Evolutionary conservation across 1,140 invertebrate genomes (phyloP), one percentile per base, ranked within the genome.

Genomic region (Papilio glaucus): DNA sequence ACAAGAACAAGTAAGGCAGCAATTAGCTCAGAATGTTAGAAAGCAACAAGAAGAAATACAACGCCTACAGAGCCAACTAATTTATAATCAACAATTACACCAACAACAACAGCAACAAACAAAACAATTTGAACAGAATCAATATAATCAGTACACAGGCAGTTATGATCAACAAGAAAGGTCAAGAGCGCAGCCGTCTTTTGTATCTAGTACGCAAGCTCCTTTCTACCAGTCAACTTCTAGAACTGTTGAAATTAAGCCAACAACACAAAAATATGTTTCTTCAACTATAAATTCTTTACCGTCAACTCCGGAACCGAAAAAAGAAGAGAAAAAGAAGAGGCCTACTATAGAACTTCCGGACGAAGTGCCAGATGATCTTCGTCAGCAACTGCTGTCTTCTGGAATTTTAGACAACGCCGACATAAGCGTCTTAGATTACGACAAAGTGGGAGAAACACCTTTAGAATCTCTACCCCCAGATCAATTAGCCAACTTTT

Each of bases 361-460:
- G 8, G 96, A 97, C 84, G 97, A 98, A 93, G 97, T 98, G 7
- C 97, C 97, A 1, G 97, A 97, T 70, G 97, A 98, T 85, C 94
- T 98, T 39, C 94, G 97, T 61, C 94, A 97, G 84, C 97, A 98
- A 82, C 91, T 98, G 0, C 83, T 98, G n/a, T 96, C 96, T 49
- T 97, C 97, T 0, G 97, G 97, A 42, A 97, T 98, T 75, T 92
- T 98, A 45, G 96, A 96, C 75, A 97, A 98, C 82, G 97, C 97
- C 26, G 96, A 98, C 80, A 97, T 98, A 70, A 97, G 97, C 75
- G 95, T 98, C 26, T 90, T 97, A 38, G 96, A 97, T 88, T 97
- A 97, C 76, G 97, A 97, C 83, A 98, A 98, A 93, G 95, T 97
- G 38, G 97, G 97, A n/a, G 97, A 97, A 80, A 97, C 97, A 72